phyloP scores from a whole-genome alignment of 2,888 invertebrate genomes.

The Mythimna ferrago region DNA sequence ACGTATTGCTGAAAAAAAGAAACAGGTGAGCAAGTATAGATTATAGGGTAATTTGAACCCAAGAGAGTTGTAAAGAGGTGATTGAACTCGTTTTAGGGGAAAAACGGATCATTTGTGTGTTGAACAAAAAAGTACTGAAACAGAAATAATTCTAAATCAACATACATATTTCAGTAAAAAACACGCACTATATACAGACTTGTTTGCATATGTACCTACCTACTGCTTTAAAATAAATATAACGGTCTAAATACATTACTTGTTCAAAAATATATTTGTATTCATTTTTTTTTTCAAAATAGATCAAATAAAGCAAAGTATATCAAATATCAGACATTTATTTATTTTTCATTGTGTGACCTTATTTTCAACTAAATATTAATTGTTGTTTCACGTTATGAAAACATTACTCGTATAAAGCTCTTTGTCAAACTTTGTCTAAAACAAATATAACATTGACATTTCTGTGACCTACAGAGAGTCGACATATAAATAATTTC shows the following conservation, averaged over 20 bases:
- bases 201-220: constrained; percentile 2
- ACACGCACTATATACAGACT: background rate
- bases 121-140: background rate
- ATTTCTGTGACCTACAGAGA: background rate
- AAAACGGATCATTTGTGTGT: constrained; percentile 11
- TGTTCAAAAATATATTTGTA: constrained; percentile 30
- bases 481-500: background rate
- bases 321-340: constrained; percentile 11
- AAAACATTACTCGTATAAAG: constrained; percentile 13
- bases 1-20: constrained; percentile 45
- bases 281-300: constrained; percentile 16
- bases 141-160: constrained; percentile 1
- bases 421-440: background rate
- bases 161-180: constrained; percentile 5
- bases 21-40: constrained; percentile 51
- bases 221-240: constrained; percentile 7
- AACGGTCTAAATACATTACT: constrained; percentile 25
- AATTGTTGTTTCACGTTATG: constrained; percentile 20
- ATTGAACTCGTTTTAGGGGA: constrained; percentile 38
- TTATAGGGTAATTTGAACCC: constrained; percentile 42
- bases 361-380: constrained; percentile 30
- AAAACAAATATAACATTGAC: constrained; percentile 18
- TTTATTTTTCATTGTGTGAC: constrained; percentile 16
- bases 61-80: constrained; percentile 37
- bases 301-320: constrained; percentile 18